These are phyloP conservation scores for Epinotia nisella DNA, from an alignment of 2,888 invertebrate species.

Conservation along the genomic window DNA sequence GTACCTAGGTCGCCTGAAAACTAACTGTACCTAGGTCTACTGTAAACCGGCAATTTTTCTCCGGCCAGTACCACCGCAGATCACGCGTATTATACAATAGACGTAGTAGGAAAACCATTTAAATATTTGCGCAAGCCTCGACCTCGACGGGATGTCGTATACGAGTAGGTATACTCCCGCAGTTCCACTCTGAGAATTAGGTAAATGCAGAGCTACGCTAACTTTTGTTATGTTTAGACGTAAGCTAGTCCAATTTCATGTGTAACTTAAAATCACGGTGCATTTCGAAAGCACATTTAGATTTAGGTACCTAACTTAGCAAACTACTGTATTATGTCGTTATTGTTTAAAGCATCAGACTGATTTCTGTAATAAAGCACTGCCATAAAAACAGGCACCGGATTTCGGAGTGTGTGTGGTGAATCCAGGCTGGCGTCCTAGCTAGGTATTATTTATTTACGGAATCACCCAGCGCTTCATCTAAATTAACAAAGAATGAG, in stretches of 20 bases:
- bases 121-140: constrained; percentile 76
- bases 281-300: not conserved
- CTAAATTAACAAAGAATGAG: too few species aligned
- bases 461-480: too few species aligned
- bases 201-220: constrained; percentile 32
- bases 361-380: too few species aligned
- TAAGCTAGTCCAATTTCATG: not conserved
- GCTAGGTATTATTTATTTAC: too few species aligned
- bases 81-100: constrained; percentile 44
- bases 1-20: too few species aligned
- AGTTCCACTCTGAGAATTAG: constrained; percentile 65
- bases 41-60: constrained; percentile 18
- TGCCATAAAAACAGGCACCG: too few species aligned
- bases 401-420: too few species aligned
- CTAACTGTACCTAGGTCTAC: not conserved
- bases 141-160: constrained; percentile 71
- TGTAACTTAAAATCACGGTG: not conserved
- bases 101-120: constrained; percentile 71
- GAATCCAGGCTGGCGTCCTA: too few species aligned
- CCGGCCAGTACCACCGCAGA: constrained; percentile 31
- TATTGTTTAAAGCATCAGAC: too few species aligned
- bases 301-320: too few species aligned
- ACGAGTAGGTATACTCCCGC: too few species aligned
- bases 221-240: constrained; percentile 13
- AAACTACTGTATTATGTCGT: too few species aligned